A percentile compares a stretch with the other conserved stretches of the same genome.
phyloP scores from a whole-genome alignment of 2,888 invertebrate genomes.

The Aspidiotus rigidus region DNA sequence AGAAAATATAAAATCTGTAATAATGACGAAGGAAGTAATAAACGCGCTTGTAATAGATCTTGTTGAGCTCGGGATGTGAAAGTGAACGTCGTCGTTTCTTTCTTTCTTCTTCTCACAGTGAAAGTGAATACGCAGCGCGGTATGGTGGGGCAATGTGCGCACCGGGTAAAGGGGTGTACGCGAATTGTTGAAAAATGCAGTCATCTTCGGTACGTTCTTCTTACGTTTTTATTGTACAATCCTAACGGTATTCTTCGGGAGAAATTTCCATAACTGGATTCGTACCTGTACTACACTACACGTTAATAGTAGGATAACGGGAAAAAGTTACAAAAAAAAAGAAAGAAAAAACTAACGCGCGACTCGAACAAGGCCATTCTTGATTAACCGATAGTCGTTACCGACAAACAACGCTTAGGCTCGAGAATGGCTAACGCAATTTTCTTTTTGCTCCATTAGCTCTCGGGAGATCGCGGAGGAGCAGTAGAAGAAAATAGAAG shows the following conservation, averaged over 20 bases:
- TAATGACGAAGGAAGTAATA: constrained; percentile 27
- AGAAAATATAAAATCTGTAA: constrained; percentile 23
- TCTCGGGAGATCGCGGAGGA: not conserved
- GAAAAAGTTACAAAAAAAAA: constrained; percentile 27
- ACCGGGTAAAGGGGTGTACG: constrained; percentile 15
- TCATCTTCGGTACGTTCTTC: constrained; percentile 29
- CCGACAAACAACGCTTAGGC: not conserved
- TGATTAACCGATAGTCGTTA: not conserved
- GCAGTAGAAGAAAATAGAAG: no score
- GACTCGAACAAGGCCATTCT: constrained; percentile 29
- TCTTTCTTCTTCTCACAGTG: constrained; percentile 16
- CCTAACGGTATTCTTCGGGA: constrained; percentile 30
- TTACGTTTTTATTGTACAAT: constrained; percentile 25
- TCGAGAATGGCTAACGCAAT: not conserved
- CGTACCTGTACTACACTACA: constrained; percentile 6
- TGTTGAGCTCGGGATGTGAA: constrained; percentile 26
- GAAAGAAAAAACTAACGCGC: constrained; percentile 1
- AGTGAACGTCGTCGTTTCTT: constrained; percentile 20
- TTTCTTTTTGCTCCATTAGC: not conserved
- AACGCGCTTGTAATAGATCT: constrained; percentile 25
- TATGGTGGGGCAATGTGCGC: constrained; percentile 7
- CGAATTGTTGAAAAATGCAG: constrained; percentile 31
- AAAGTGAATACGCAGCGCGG: constrained; percentile 19
- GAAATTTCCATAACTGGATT: constrained; percentile 34
- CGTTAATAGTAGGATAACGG: constrained; percentile 19